Conservation (phyloP, 2,797 vertebrate species). For the Parotocinclus haroldoi region DNA sequence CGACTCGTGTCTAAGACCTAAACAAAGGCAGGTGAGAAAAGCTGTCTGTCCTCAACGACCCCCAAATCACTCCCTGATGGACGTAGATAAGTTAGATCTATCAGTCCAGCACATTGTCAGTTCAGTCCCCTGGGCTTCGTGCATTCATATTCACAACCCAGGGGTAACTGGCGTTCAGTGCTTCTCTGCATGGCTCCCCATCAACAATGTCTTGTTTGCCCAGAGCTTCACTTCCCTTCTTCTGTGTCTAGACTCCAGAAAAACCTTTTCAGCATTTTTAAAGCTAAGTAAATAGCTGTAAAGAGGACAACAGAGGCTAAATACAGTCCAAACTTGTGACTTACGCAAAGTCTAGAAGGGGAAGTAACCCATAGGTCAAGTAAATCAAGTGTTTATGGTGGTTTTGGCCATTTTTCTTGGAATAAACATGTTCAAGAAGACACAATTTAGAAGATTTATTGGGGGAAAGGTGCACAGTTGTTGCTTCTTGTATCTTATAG, state of each 20-base stretch:
- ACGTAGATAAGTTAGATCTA: neutral
- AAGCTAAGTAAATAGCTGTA: neutral
- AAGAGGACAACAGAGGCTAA: constrained; percentile 10
- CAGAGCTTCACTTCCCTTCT: constrained; percentile 34
- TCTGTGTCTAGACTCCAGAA: constrained; percentile 34
- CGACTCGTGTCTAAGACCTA: constrained; percentile 21
- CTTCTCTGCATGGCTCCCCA: constrained; percentile 32
- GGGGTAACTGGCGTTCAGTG: constrained; percentile 58
- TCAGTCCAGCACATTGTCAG: neutral
- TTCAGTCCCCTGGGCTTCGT: constrained; percentile 12
- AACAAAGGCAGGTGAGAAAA: constrained; percentile 12
- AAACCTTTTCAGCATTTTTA: constrained; percentile 28
- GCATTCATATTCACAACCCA: constrained; percentile 34
- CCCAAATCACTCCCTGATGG: constrained; percentile 5
- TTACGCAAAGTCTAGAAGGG: no score
- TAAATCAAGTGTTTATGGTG: neutral
- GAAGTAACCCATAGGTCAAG: neutral
- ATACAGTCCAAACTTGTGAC: neutral
- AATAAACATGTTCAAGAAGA: no score
- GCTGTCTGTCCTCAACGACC: neutral
- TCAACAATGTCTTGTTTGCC: constrained; percentile 33
- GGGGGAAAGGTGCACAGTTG: no score
- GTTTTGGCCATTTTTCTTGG: neutral
- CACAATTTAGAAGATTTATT: no score
- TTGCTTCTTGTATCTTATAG: no score